Conservation (phyloP, 2,113 vertebrate genomes). For the Pionites leucogaster region DNA sequence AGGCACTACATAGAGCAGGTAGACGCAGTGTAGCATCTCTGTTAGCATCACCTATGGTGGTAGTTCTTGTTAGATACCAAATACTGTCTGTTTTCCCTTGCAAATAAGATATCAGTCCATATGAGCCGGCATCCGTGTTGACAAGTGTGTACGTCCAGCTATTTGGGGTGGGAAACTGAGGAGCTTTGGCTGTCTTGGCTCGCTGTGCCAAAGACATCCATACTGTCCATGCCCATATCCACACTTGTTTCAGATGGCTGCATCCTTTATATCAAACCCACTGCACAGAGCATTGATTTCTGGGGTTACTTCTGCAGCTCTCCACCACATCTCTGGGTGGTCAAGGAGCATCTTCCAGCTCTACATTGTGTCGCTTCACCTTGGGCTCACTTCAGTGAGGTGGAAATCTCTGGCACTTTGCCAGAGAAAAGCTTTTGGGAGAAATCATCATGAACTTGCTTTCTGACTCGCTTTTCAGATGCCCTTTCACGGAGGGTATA, state of each 20-base stretch:
- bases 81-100: background rate
- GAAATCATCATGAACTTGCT: background rate
- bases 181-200: background rate
- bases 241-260: background rate
- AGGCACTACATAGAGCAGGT: background rate
- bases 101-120: background rate
- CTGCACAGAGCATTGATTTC: background rate
- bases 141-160: background rate
- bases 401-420: background rate
- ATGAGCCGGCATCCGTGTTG: background rate
- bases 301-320: background rate
- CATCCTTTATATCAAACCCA: rapidly evolving
- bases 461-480: background rate
- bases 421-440: background rate
- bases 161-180: background rate
- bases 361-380: rapidly evolving
- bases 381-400: background rate
- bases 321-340: background rate
- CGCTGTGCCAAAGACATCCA: background rate
- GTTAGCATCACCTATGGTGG: background rate
- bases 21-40: rapidly evolving
- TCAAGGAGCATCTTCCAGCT: background rate
- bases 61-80: background rate
- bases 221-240: rapidly evolving
- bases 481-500: background rate